A percentile compares a stretch with the other conserved stretches of the same genome.
Conservation (phyloP, 2,888 invertebrate genomes). For the Drosophila nigritarsus region DNA sequence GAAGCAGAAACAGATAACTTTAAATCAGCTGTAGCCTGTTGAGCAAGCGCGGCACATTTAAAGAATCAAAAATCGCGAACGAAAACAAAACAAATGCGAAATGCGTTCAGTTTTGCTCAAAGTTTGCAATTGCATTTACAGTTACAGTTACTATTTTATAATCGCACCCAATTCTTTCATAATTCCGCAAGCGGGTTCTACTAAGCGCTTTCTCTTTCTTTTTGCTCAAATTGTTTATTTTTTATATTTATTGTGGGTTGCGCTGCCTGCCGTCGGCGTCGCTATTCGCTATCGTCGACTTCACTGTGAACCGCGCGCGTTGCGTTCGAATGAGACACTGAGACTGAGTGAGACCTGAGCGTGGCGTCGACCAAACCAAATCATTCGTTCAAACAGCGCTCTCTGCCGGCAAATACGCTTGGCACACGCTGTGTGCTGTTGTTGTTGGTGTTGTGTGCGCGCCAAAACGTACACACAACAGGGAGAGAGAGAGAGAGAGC, state of each 20-base stretch:
- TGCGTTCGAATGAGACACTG: slow-evolving; percentile 60
- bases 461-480: slow-evolving; percentile 59
- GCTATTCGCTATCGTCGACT: slow-evolving; percentile 23
- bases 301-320: slow-evolving; percentile 63
- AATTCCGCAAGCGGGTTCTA: slow-evolving; percentile 47
- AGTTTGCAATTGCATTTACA: slow-evolving; percentile 18
- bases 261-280: slow-evolving; percentile 25
- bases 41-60: slow-evolving; percentile 56
- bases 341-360: slow-evolving; percentile 30
- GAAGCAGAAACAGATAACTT: slow-evolving; percentile 22
- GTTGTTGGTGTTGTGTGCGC: slow-evolving; percentile 57
- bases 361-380: slow-evolving; percentile 26
- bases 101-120: neutral
- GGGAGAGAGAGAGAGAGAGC: slow-evolving; percentile 8
- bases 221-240: slow-evolving; percentile 39
- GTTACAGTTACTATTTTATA: slow-evolving; percentile 19
- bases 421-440: slow-evolving; percentile 5
- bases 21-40: slow-evolving; percentile 62
- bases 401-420: slow-evolving; percentile 62
- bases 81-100: slow-evolving; percentile 1
- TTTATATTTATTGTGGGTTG: slow-evolving; percentile 45
- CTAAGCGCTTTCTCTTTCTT: slow-evolving; percentile 19
- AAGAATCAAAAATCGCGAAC: slow-evolving; percentile 6
- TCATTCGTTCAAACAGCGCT: slow-evolving; percentile 31
- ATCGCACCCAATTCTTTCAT: slow-evolving; percentile 67